phyloP scores from a whole-genome alignment of 2,113 vertebrate genomes.

The Rhegmatorhina hoffmannsi region DNA sequence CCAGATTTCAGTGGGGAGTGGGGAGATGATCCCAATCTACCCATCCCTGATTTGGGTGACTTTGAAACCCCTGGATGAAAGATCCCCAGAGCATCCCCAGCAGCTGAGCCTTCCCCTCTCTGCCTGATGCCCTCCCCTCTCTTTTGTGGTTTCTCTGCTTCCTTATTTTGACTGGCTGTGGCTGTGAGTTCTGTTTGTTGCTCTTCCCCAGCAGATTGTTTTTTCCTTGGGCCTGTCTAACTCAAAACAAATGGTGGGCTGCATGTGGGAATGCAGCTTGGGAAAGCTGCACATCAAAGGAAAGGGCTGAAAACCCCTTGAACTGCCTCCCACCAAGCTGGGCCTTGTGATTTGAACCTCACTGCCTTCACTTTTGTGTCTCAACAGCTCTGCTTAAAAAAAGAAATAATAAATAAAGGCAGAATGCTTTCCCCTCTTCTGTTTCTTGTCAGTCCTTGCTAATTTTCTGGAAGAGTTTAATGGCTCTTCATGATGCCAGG shows the following conservation, averaged over 20 bases:
- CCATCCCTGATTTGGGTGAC: neutral
- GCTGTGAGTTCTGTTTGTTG: slow-evolving; percentile 20
- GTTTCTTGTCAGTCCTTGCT: neutral
- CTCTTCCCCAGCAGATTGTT: slow-evolving; percentile 41
- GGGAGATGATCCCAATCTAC: neutral
- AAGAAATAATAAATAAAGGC: neutral
- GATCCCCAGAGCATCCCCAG: neutral
- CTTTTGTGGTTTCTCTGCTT: neutral
- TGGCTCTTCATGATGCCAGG: neutral
- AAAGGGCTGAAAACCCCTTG: slow-evolving; percentile 45
- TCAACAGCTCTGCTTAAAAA: neutral
- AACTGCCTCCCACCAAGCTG: slow-evolving; percentile 47
- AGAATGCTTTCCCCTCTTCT: neutral
- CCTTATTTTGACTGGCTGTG: slow-evolving; percentile 25
- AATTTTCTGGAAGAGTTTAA: neutral
- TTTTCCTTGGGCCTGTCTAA: slow-evolving; percentile 60
- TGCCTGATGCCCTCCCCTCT: neutral
- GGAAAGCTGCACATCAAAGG: slow-evolving; percentile 73
- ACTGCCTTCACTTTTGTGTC: neutral
- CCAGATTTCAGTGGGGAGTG: neutral
- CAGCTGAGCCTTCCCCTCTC: neutral
- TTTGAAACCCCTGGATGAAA: neutral
- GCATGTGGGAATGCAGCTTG: slow-evolving; percentile 70
- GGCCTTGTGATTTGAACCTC: slow-evolving; percentile 55
- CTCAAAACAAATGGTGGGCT: slow-evolving; percentile 58